These are phyloP conservation scores for Marmota monax DNA, from an alignment of 2,113 vertebrate genomes.

Conservation along the genomic window DNA sequence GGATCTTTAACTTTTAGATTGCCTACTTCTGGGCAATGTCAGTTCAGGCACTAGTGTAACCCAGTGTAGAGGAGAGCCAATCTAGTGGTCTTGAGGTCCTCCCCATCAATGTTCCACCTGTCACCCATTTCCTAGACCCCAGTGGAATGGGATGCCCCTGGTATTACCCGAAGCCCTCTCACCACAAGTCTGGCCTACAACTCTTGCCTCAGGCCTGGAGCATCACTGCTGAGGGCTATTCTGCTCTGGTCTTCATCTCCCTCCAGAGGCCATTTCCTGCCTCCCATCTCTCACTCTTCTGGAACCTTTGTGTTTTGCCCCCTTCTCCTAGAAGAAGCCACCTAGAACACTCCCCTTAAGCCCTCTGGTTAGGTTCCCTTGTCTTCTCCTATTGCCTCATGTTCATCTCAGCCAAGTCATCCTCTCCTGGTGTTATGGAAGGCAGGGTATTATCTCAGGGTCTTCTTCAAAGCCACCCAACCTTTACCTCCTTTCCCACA, in stretches of 20 bases:
- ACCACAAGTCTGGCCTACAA: neutral
- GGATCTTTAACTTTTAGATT: neutral
- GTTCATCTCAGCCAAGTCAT: neutral
- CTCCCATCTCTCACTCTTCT: neutral
- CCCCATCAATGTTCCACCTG: neutral
- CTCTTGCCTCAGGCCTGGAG: neutral
- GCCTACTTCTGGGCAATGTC: neutral
- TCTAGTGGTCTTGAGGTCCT: neutral
- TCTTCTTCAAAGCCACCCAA: neutral
- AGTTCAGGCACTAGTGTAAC: neutral
- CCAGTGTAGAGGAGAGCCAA: neutral
- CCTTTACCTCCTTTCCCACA: neutral
- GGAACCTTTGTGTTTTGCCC: too few species aligned
- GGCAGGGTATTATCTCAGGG: neutral
- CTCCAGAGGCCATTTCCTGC: neutral
- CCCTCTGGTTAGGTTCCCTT: too few species aligned
- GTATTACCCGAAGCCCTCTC: neutral
- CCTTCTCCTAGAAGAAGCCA: neutral
- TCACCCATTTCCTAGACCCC: neutral
- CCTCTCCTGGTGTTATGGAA: too few species aligned
- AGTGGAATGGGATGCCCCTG: too few species aligned
- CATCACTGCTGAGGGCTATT: neutral
- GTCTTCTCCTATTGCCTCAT: neutral
- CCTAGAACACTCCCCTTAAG: neutral
- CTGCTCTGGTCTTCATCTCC: neutral